Evolutionary conservation across 2,797 vertebrate genomes (phyloP), one percentile per base, ranked within the genome.

Genomic region (Chelmon rostratus): DNA sequence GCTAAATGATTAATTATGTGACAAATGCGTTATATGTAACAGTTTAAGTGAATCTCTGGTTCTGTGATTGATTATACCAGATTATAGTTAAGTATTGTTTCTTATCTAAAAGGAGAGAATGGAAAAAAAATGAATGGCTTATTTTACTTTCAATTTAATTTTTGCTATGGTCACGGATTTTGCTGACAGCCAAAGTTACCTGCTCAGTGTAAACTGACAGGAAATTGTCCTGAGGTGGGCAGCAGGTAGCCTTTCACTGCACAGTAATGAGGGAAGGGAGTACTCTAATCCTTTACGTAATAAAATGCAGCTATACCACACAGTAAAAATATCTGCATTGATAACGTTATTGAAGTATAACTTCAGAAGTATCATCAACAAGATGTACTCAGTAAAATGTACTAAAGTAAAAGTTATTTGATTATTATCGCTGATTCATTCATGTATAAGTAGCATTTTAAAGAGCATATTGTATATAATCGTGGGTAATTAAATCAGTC

Each of bases 1-100:
- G 54, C 18, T 21, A 54, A 67, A 78, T 78, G 35, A 79, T 76
- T 63, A 25, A 81, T 63, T 33, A 62, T 44, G 16, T 68, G 33
- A 66, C 57, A 11, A 21, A 42, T 52, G 68, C 31, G 21, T 23
- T 31, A 19, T 28, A 21, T 35, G 19, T 28, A 5, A 54, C 13
- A 47, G 19, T 74, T 76, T 59, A 12, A 65, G 12, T 25, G 12
- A 65, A 1, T 53, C 15, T 56, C 2, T 25, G 35, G 3, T 18
- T 52, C 0, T 42, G 37, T 6, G 5, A 28, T 8, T 21, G 37
- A 65, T 71, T 19, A 53, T 6, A 38, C 37, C 3, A 59, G n/a
- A n/a, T n/a, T n/a, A n/a, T n/a, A n/a, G n/a, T n/a, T n/a, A n/a
- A n/a, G n/a, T n/a, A n/a, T n/a, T n/a, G n/a, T n/a, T n/a, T n/a